Evolutionary conservation across 2,113 vertebrate species (phyloP).

Genomic region (Oreotragus oreotragus): DNA sequence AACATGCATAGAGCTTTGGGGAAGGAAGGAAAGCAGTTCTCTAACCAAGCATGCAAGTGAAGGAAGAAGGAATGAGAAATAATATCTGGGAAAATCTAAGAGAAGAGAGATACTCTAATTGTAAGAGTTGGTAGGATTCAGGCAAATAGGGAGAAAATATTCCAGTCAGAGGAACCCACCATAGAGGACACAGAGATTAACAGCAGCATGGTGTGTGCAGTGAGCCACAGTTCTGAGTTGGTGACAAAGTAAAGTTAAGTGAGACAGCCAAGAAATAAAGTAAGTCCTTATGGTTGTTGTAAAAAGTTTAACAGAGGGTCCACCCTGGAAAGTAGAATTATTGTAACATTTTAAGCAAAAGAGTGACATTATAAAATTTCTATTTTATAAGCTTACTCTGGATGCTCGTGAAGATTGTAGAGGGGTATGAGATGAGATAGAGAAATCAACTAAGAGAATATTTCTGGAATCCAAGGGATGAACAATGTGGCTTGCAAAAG

Average conservation of each 20-base stretch:
- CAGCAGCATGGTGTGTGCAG: rapidly evolving
- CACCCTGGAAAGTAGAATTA: neutral
- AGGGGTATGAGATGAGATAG: neutral
- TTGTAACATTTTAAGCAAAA: neutral
- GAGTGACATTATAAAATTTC: neutral
- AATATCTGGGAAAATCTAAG: neutral
- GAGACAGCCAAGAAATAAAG: neutral
- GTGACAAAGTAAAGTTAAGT: neutral
- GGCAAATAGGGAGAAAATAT: neutral
- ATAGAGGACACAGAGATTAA: neutral
- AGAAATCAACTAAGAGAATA: neutral
- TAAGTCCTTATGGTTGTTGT: neutral
- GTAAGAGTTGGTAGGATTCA: neutral
- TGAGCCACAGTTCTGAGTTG: neutral
- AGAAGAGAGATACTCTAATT: neutral
- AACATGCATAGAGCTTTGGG: neutral
- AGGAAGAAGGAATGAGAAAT: neutral
- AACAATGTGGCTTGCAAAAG: neutral
- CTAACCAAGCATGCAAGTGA: neutral
- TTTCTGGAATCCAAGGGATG: neutral
- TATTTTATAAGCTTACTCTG: neutral
- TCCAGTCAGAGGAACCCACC: neutral
- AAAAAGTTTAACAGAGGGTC: neutral
- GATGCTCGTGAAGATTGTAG: neutral
- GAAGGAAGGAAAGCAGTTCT: neutral